These are phyloP conservation scores for Amphipoea oculea DNA, from an alignment of 2,888 invertebrate genomes.

Conservation along the genomic window DNA sequence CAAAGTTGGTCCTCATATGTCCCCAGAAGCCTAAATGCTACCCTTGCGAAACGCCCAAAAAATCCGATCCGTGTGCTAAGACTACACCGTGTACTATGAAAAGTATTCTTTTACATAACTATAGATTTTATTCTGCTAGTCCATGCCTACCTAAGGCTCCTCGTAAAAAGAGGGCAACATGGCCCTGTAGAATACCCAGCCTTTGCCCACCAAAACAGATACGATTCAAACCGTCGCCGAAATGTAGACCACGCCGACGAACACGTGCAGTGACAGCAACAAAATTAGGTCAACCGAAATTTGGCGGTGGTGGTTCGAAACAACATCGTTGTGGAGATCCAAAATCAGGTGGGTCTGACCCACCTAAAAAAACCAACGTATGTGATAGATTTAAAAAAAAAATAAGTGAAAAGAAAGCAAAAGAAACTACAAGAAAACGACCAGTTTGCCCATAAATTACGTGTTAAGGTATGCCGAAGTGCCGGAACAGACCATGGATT, in stretches of 20 bases:
- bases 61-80: neutral
- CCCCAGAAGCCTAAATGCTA: neutral
- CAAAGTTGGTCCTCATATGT: neutral
- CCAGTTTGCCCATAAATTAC: neutral
- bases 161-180: neutral
- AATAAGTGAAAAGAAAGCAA: too few relatives aligned
- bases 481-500: neutral
- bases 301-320: neutral
- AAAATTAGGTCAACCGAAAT: neutral
- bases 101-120: neutral
- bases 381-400: neutral
- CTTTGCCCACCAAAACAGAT: neutral
- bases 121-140: neutral
- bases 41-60: neutral
- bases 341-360: neutral
- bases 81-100: neutral
- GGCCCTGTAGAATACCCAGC: neutral
- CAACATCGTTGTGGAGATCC: neutral
- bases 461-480: neutral
- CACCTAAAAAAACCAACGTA: neutral
- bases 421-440: neutral
- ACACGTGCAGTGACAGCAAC: neutral
- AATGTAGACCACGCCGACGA: neutral
- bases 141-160: neutral
- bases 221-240: neutral